Evolutionary conservation across 2,888 invertebrate genomes (phyloP), one percentile per base, ranked within the genome.

Genomic region (Neoaliturus tenellus): DNA sequence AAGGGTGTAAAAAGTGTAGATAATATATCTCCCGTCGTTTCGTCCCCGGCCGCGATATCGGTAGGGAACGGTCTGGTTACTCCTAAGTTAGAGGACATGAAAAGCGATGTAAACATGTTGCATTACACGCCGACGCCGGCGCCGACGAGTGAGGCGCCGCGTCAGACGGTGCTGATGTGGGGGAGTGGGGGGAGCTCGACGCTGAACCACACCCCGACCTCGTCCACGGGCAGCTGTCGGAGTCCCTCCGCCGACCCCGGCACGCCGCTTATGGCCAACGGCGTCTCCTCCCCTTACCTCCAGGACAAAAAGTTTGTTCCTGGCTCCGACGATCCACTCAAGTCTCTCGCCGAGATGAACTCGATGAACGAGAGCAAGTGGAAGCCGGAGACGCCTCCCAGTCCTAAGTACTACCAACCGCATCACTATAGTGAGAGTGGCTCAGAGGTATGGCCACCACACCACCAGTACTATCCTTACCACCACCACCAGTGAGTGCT

Each of bases 101-200:
- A 93, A 87, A 89, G 91, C 0, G 93, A 93, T 84, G 90, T 90
- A 28, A 86, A 88, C 44, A 86, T 88, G 85, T 88, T 89, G 85
- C 88, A 88, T 82, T 87, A 87, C 84, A 85, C 87, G 48, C 86
- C 88, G 81, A 81, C 82, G 17, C 87, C 87, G 84, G 85, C 87
- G 48, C 86, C 88, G 81, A 81, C 82, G 17, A 80, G 75, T 82
- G 94, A 94, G 88, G 92, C 94, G 87, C 95, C 96, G 0, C 92
- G 98, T 67, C 98, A 98, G 91, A 98, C 98, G 14, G 98, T 98
- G 81, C 93, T 98, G 62, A 98, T 98, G 98, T 98, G 98, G 98
- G 98, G 97, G 10, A 89, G 89, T 85, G 87, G 89, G 14, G 86
- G 87, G 48, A 85, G 87, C 85, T 83, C 88, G 83, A 85, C 87